A percentile compares a stretch with the other conserved stretches of the same genome.
Evolutionary conservation across 1,140 invertebrate genomes (phyloP).

Genomic region (Lasioglossum baleicum): DNA sequence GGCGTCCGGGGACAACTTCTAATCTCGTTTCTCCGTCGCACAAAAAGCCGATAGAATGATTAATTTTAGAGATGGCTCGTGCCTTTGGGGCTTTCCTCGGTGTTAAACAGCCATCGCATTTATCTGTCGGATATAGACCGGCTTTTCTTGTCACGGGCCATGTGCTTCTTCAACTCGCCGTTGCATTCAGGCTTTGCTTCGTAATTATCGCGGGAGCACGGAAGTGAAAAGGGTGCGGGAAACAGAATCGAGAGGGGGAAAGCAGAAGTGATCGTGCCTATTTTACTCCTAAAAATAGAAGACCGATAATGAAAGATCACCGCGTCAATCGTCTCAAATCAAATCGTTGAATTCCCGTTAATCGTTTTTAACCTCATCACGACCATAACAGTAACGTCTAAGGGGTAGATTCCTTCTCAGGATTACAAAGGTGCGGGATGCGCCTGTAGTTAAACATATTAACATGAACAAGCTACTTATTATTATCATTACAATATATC

Average conservation of each 20-base stretch:
- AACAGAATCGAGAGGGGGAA: background rate
- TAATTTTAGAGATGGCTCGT: conserved; percentile 61
- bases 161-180: conserved; percentile 28
- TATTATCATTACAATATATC: too few relatives aligned
- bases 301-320: background rate
- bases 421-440: too few relatives aligned
- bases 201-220: conserved; percentile 23
- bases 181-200: conserved; percentile 22
- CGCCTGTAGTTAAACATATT: too few relatives aligned
- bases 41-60: conserved; percentile 38
- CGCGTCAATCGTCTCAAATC: background rate
- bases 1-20: background rate
- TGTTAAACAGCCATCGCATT: conserved; percentile 51
- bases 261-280: background rate
- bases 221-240: conserved; percentile 15
- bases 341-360: too few relatives aligned
- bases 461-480: too few relatives aligned
- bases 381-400: too few relatives aligned
- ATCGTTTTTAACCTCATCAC: too few relatives aligned
- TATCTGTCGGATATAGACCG: conserved; percentile 51
- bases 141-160: conserved; percentile 51
- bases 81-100: conserved; percentile 45
- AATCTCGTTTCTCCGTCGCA: conserved; percentile 12
- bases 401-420: too few relatives aligned
- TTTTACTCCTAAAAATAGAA: conserved; percentile 6